phyloP scores from a whole-genome alignment of 2,888 invertebrate genomes.

The Apeira syringaria region DNA sequence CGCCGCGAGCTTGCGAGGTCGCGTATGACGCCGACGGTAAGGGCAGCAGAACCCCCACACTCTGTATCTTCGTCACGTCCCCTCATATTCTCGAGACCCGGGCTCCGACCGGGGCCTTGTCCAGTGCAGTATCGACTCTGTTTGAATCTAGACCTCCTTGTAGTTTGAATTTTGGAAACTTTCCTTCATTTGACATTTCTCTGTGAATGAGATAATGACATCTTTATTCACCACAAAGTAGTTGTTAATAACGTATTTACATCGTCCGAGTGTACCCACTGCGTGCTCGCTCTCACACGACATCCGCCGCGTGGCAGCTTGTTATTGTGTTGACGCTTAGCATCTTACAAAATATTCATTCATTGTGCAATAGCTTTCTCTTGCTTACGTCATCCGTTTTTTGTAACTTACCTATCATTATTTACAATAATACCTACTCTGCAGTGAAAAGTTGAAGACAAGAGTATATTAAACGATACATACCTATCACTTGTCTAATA shows the following conservation, averaged over 20 bases:
- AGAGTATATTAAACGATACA: too few species aligned
- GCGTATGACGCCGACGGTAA: slow-evolving; percentile 90
- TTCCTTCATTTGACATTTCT: slow-evolving; percentile 33
- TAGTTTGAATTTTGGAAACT: slow-evolving; percentile 39
- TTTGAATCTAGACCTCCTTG: slow-evolving; percentile 37
- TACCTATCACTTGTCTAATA: too few species aligned
- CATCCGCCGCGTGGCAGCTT: slow-evolving; percentile 34
- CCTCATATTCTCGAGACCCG: slow-evolving; percentile 35
- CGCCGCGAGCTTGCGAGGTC: slow-evolving; percentile 87
- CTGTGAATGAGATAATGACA: slow-evolving; percentile 64
- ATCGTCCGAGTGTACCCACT: slow-evolving; percentile 66
- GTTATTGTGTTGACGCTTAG: slow-evolving; percentile 13
- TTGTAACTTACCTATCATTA: too few species aligned
- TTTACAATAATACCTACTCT: too few species aligned
- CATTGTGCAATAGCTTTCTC: slow-evolving; percentile 10
- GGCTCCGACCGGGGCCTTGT: slow-evolving; percentile 18
- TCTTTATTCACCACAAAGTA: slow-evolving; percentile 59
- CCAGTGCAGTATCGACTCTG: slow-evolving; percentile 33
- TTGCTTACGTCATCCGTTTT: too few species aligned
- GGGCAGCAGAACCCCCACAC: slow-evolving; percentile 70
- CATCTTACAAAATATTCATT: slow-evolving; percentile 1
- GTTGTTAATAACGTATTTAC: slow-evolving; percentile 39
- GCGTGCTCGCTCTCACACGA: slow-evolving; percentile 58
- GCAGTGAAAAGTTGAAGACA: too few species aligned
- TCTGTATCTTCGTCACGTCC: slow-evolving; percentile 72